Percentiles rank a stretch among this genome's conserved stretches.
Conservation (phyloP, 1,140 invertebrate genomes). For the Macrobrachium rosenbergii region DNA sequence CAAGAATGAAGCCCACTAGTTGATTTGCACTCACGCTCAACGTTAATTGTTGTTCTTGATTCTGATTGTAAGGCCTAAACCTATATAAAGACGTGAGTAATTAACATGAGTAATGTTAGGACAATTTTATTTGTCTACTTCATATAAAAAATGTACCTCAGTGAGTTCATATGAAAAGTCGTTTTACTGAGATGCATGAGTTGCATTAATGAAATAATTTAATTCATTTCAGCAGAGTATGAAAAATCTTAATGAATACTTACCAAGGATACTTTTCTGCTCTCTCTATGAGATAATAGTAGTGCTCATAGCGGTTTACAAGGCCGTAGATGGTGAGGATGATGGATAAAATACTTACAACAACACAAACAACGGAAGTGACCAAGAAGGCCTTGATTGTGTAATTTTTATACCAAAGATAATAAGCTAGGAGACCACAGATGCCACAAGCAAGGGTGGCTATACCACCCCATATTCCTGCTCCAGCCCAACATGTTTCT, state of each 20-base stretch:
- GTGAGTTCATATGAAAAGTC: no score
- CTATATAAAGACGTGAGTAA: not conserved
- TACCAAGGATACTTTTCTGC: slow-evolving; percentile 36
- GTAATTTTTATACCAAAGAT: slow-evolving; percentile 53
- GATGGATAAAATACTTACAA: slow-evolving; percentile 29
- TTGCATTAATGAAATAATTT: not conserved
- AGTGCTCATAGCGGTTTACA: slow-evolving; percentile 41
- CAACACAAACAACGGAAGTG: slow-evolving; percentile 27
- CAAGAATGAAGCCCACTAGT: slow-evolving; percentile 46
- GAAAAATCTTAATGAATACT: not conserved
- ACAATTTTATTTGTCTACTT: no score
- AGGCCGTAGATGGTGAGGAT: slow-evolving; percentile 49
- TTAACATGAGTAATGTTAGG: no score
- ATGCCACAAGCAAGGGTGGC: slow-evolving; percentile 21
- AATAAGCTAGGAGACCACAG: slow-evolving; percentile 35
- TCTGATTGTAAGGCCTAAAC: slow-evolving; percentile 35
- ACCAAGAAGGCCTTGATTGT: slow-evolving; percentile 51
- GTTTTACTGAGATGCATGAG: no score
- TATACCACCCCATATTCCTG: slow-evolving; percentile 44
- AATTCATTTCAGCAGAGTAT: no score
- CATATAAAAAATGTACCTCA: no score
- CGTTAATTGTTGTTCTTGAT: slow-evolving; percentile 38
- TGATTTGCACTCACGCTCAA: slow-evolving; percentile 46
- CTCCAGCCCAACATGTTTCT: slow-evolving; percentile 50
- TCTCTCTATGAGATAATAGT: slow-evolving; percentile 13